Evolutionary conservation across 1,140 invertebrate genomes (phyloP).

Genomic region (Reticulitermes speratus): DNA sequence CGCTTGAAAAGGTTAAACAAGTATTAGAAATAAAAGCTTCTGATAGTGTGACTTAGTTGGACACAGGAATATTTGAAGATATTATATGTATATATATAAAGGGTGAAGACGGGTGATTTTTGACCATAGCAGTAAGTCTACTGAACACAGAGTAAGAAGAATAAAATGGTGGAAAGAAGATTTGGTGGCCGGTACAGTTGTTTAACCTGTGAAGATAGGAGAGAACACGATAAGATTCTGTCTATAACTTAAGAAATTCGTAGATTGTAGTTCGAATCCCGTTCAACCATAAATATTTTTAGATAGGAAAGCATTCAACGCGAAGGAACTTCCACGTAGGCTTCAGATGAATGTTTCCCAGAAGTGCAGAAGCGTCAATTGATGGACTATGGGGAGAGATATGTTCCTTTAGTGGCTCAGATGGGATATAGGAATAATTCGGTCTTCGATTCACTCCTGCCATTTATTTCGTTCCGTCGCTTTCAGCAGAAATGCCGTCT

Average conservation of each 20-base stretch:
- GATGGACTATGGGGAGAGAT: not conserved
- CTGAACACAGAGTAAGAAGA: too few species aligned
- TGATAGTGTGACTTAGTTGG: too few species aligned
- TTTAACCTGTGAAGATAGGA: not conserved
- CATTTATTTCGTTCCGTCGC: not conserved
- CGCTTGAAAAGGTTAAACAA: too few species aligned
- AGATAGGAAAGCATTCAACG: too few species aligned
- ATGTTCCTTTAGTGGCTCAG: not conserved
- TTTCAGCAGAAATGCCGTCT: not conserved
- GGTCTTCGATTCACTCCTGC: not conserved
- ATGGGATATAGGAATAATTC: not conserved
- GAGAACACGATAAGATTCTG: not conserved
- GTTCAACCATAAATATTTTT: not conserved
- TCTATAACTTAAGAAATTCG: not conserved
- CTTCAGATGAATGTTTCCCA: not conserved
- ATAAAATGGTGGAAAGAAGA: too few species aligned
- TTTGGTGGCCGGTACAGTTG: too few species aligned
- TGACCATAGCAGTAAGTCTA: too few species aligned
- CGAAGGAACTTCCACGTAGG: not conserved
- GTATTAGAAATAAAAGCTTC: too few species aligned
- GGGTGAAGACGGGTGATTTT: too few species aligned
- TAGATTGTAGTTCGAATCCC: not conserved
- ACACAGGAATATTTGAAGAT: too few species aligned
- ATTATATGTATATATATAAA: too few species aligned
- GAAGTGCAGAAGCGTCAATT: not conserved